These are phyloP conservation scores for Trogon melanurus DNA, from an alignment of 2,113 vertebrate species.

Conservation along the genomic window DNA sequence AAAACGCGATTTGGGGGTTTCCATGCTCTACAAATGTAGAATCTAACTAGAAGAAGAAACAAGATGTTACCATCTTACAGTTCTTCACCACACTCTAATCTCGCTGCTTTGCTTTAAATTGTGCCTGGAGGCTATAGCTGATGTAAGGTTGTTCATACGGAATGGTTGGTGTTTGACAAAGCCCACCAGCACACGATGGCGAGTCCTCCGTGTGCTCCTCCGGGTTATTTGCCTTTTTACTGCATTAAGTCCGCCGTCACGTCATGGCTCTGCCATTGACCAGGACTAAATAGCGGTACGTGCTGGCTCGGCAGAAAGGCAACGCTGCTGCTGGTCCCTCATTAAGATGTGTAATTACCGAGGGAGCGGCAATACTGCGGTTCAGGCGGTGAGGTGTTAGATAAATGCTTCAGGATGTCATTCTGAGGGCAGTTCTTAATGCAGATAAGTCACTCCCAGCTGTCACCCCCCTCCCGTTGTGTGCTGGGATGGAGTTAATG, in stretches of 20 bases:
- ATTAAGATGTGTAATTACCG: neutral
- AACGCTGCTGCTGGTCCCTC: neutral
- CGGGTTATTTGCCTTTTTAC: slow-evolving; percentile 2
- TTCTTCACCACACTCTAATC: neutral
- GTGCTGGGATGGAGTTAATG: slow-evolving; percentile 2
- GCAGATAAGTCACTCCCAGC: slow-evolving; percentile 12
- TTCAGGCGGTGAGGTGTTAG: neutral
- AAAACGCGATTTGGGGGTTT: neutral
- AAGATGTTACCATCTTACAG: neutral
- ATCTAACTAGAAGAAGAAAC: neutral
- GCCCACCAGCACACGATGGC: rapidly evolving
- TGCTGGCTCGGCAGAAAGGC: slow-evolving; percentile 2
- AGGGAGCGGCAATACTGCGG: neutral
- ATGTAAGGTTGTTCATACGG: neutral
- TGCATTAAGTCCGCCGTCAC: neutral
- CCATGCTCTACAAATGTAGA: neutral
- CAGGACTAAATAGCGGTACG: neutral
- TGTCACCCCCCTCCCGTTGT: neutral
- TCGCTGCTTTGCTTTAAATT: neutral
- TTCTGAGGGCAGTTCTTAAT: neutral
- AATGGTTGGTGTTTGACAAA: neutral
- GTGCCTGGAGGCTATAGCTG: neutral
- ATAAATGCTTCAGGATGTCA: neutral
- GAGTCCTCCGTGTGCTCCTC: neutral
- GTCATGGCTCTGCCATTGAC: neutral